Evolutionary conservation across 2,113 vertebrate genomes (phyloP).

Genomic region (Chloropsis hardwickii): DNA sequence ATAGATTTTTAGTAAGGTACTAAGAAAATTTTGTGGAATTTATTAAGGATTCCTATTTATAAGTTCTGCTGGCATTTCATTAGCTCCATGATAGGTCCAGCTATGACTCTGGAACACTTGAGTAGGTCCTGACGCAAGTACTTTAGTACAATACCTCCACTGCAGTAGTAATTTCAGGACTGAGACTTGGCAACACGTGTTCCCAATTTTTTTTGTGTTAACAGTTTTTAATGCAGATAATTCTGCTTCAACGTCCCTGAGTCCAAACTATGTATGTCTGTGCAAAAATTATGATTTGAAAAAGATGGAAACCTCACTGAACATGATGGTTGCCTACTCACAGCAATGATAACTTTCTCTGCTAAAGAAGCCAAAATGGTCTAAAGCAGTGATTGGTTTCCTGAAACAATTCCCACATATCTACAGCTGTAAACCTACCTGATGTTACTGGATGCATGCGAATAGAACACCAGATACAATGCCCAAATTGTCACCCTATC

Average conservation of each 20-base stretch:
- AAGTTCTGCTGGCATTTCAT: not conserved
- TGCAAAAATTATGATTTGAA: not conserved
- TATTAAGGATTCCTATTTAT: not conserved
- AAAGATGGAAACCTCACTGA: not conserved
- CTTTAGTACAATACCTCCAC: not conserved
- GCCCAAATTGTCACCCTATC: accelerated
- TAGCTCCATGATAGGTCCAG: not conserved
- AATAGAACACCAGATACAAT: not conserved
- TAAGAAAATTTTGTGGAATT: not conserved
- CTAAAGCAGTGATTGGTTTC: not conserved
- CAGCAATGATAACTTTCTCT: not conserved
- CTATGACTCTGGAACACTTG: not conserved
- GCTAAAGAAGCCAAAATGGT: not conserved
- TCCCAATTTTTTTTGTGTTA: not conserved
- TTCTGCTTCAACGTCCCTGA: not conserved
- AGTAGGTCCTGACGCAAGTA: not conserved
- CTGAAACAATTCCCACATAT: not conserved
- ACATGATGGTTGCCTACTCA: not conserved
- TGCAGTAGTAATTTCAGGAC: not conserved
- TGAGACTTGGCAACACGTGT: not conserved
- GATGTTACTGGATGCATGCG: not conserved
- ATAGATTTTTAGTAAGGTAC: not conserved
- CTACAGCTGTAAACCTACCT: not conserved
- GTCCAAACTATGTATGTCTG: not conserved
- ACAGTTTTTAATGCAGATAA: not conserved